Conservation (phyloP, 2,888 invertebrate genomes). For the Atherix ibis region DNA sequence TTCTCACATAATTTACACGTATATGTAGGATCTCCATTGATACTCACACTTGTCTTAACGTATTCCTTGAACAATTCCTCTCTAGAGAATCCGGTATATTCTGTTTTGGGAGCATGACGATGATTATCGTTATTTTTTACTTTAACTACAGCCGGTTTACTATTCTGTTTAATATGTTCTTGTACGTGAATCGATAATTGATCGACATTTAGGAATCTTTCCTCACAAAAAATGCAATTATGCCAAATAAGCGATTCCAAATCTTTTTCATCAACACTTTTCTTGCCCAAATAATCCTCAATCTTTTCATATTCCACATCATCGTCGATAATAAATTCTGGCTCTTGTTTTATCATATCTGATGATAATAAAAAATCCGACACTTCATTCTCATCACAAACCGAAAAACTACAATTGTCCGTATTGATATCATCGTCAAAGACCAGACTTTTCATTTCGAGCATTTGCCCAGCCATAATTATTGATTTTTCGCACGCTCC, state of each 20-base stretch:
- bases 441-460: constrained; percentile 11
- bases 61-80: constrained; percentile 10
- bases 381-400: too few relatives aligned
- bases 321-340: constrained; percentile 10
- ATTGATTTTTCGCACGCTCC: too few relatives aligned
- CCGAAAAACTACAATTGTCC: constrained; percentile 8
- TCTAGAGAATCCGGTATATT: constrained; percentile 7
- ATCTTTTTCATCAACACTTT: constrained; percentile 5
- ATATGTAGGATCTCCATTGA: constrained; percentile 9
- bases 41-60: constrained; percentile 8
- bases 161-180: constrained; percentile 7
- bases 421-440: constrained; percentile 8
- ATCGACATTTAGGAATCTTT: constrained; percentile 8
- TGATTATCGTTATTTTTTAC: too few relatives aligned
- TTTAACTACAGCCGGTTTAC: too few relatives aligned
- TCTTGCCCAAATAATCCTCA: constrained; percentile 5
- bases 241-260: constrained; percentile 10
- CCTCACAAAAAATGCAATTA: constrained; percentile 10
- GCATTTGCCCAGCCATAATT: constrained; percentile 12
- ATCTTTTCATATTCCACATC: constrained; percentile 8
- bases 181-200: constrained; percentile 8
- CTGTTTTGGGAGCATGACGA: too few relatives aligned
- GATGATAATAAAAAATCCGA: constrained; percentile 8
- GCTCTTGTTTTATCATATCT: constrained; percentile 10
- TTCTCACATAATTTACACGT: constrained; percentile 7